Evolutionary conservation across 1,140 invertebrate species (phyloP), one percentile per base, ranked within the genome.

Genomic region (Drosophila nigrodunni): DNA sequence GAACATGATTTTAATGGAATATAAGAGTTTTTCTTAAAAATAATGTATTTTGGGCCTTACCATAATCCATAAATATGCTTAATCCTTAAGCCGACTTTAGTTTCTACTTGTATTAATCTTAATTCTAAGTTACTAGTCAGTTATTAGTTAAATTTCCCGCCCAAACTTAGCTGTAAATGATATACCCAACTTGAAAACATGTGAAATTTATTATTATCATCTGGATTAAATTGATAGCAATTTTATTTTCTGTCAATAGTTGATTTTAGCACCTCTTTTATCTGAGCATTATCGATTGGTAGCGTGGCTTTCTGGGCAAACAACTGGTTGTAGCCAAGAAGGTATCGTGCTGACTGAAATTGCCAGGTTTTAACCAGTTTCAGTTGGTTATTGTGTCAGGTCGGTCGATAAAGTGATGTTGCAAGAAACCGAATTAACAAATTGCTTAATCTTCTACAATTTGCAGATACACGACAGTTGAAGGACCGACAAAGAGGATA

Each of bases 351-450:
- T 49, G 37, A 64, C 59, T 80, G 52, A 72, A 41, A 64, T 69
- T 21, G n/a, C 67, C 67, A 50, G 73, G 47, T 58, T 72, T 65
- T 77, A 91, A 91, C 90, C 82, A 91, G 90, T 91, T 91, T 88
- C 55, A 69, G 61, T 91, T 75, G 80, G 90, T 91, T 91, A 90
- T 91, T 91, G 86, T 30, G 78, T 73, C 86, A 91, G 90, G 90
- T 91, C 86, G 87, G 90, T 91, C 86, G 86, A 75, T 59, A 25
- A 46, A 34, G 9, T 11, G 58, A 35, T 34, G 13, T 39, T 52
- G 10, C 25, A 50, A 46, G 49, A 34, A 64, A 61, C 30, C 9
- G 50, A 7, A 49, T 65, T 60, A 52, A 60, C 11, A 25, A 55
- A 61, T 69, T 69, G 10, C 69, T 69, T 21, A 61, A 74, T 50